phyloP scores from a whole-genome alignment of 2,888 invertebrate species.

The Lysandra bellargus region DNA sequence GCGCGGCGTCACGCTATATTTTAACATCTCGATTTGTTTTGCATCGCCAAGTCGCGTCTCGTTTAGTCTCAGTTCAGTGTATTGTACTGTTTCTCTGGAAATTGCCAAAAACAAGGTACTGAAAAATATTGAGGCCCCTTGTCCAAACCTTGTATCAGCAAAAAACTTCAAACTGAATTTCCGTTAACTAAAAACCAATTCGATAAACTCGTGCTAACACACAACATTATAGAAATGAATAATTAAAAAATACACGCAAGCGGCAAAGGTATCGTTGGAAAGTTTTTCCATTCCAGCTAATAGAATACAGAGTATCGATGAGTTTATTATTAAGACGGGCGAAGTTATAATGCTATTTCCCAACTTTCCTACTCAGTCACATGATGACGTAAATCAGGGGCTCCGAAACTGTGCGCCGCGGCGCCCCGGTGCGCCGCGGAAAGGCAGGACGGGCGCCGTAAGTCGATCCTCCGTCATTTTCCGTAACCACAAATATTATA shows the following conservation, averaged over 20 bases:
- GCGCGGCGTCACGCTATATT: too few relatives aligned
- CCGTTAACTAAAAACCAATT: background rate
- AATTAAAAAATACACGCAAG: constrained; percentile 27
- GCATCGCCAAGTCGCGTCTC: too few relatives aligned
- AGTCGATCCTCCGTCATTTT: too few relatives aligned
- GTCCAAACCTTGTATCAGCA: background rate
- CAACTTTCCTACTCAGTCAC: background rate
- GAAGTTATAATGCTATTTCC: constrained; percentile 25
- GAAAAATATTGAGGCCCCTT: too few relatives aligned
- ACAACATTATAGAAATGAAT: background rate
- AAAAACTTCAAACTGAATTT: background rate
- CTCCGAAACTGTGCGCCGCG: too few relatives aligned
- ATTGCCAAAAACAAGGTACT: too few relatives aligned
- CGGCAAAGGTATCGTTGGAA: constrained; percentile 5
- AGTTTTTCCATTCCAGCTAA: constrained; percentile 30
- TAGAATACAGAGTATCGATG: constrained; percentile 27
- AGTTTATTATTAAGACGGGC: constrained; percentile 23
- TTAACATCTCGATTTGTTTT: too few relatives aligned
- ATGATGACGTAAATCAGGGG: background rate
- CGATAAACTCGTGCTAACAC: constrained; percentile 10
- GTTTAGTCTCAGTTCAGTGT: too few relatives aligned
- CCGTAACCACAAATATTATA: too few relatives aligned
- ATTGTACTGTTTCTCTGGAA: too few relatives aligned
- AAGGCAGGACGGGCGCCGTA: too few relatives aligned
- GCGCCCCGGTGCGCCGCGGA: too few relatives aligned